phyloP scores from a whole-genome alignment of 2,113 vertebrate genomes.

The Limnothrissa miodon region DNA sequence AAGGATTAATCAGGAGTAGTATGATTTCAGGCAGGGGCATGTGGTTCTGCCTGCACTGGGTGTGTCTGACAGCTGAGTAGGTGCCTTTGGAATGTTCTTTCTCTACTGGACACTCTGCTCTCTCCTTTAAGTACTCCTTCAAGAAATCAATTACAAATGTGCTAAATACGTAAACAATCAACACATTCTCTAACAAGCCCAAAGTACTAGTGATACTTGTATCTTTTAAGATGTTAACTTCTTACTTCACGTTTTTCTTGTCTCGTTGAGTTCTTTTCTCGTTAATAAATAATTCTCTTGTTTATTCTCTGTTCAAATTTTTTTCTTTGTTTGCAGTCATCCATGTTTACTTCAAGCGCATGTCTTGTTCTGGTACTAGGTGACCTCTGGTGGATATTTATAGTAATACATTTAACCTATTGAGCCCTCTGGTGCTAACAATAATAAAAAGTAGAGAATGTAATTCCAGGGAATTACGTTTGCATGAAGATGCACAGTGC shows the following conservation, averaged over 20 bases:
- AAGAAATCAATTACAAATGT: background rate
- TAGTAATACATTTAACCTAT: background rate
- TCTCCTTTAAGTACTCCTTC: background rate
- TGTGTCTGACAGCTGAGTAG: constrained; percentile 6
- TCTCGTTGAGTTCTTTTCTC: background rate
- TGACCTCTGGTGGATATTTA: background rate
- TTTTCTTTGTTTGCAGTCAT: background rate
- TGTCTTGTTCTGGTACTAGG: background rate
- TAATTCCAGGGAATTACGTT: too few relatives aligned
- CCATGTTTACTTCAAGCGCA: background rate
- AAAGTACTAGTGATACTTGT: background rate
- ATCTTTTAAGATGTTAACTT: background rate
- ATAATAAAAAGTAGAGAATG: too few relatives aligned
- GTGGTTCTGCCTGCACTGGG: background rate
- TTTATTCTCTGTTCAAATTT: background rate
- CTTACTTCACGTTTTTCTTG: background rate
- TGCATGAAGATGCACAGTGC: too few relatives aligned
- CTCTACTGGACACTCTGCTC: background rate
- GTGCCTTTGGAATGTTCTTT: background rate
- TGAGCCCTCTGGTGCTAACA: too few relatives aligned
- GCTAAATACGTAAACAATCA: background rate
- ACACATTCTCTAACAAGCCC: background rate
- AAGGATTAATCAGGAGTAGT: background rate
- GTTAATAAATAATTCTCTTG: background rate
- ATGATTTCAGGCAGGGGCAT: background rate